Percentiles rank a stretch among this genome's conserved stretches.
phyloP scores from a whole-genome alignment of 2,888 invertebrate species.

The Parthenolecanium corni region DNA sequence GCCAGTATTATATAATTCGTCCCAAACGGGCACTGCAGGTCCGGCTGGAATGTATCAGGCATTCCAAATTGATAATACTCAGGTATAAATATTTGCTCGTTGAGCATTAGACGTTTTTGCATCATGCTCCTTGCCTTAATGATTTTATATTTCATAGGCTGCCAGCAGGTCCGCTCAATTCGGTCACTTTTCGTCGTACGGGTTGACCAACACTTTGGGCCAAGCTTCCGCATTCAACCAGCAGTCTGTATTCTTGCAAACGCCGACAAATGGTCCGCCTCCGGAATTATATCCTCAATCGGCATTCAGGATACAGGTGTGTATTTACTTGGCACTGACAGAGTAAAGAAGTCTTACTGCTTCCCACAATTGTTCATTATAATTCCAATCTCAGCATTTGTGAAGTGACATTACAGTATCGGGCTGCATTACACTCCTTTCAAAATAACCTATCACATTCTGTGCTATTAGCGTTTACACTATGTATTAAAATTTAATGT shows the following conservation, averaged over 20 bases:
- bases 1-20: constrained; percentile 67
- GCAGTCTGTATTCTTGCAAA: constrained; percentile 40
- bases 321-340: not conserved
- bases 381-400: no score
- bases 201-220: constrained; percentile 5
- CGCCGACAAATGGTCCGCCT: constrained; percentile 38
- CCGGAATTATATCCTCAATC: constrained; percentile 55
- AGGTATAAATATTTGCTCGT: constrained; percentile 35
- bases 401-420: no score
- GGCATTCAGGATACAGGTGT: constrained; percentile 46
- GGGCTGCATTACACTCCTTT: no score
- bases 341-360: no score
- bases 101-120: not conserved
- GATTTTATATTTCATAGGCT: not conserved
- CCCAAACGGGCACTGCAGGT: constrained; percentile 48
- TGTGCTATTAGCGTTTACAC: no score
- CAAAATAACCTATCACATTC: no score
- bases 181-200: constrained; percentile 49
- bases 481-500: no score
- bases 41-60: constrained; percentile 71
- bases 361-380: no score
- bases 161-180: constrained; percentile 52
- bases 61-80: constrained; percentile 52
- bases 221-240: constrained; percentile 38
- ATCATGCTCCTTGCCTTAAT: not conserved